Evolutionary conservation across 1,140 invertebrate genomes (phyloP), one percentile per base, ranked within the genome.

Genomic region (Bradynema listronoti): DNA sequence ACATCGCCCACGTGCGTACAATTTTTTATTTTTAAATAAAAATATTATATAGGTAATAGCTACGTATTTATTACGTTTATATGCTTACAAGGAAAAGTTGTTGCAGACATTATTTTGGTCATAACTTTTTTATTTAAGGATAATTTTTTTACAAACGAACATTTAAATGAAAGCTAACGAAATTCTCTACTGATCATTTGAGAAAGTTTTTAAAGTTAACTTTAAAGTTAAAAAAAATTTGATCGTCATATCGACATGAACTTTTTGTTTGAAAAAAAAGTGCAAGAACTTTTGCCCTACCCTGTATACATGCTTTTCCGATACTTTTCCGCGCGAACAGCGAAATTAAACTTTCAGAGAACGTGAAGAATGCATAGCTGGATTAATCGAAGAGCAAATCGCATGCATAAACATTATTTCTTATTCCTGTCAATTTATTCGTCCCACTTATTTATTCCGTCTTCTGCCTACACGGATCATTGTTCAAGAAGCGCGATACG

Each of bases 351-450:
- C 25, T 74, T 75, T 55, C 45, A 75, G 69, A 7, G 72, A 71
- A 49, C 57, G 58, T 58, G 59, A 72, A 5, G 72, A 75, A 45
- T 72, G 70, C 36, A 56, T 71, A 25, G 54, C 54, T 4, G 70
- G 70, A n/a, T 36, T 72, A 1, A 45, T 72, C 16, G 62, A 72
- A 42, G 70, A 72, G 47, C 68, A 71, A 43, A 75, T 72, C 39
- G 52, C 63, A 7, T 72, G 70, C 42, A 43, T 56, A 36, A 72
- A 72, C 42, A 60, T 75, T 11, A 34, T 52, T 2, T 59, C 53
- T 9, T 72, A 63, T 52, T 41, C 69, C 1, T 72, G 70, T 41
- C 70, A 72, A 43, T 72, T 72, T 46, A 60, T 74, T 14, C 71
- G 71, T 22, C 65, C 65, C 25, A 41, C 34, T 22, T 72, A 66